Conservation (phyloP, 2,888 invertebrate genomes). For the Thera britannica region DNA sequence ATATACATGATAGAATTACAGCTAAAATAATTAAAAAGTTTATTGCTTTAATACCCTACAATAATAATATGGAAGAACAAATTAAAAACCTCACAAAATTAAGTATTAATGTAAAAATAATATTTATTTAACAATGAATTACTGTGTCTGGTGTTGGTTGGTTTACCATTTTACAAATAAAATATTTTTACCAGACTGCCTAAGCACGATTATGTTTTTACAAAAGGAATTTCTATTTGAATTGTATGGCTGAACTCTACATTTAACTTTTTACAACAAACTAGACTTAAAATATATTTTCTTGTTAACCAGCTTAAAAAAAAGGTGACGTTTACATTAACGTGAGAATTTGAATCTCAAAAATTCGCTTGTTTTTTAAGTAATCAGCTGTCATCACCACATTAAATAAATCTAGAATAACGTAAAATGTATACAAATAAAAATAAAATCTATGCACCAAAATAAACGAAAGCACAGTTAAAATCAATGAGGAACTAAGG, state of each 20-base stretch:
- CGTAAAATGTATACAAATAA: slow-evolving; percentile 13
- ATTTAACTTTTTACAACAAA: not conserved
- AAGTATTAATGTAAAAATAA: not conserved
- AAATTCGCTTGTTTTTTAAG: not conserved
- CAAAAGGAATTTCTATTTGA: too few species aligned
- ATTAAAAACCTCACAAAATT: slow-evolving; percentile 7
- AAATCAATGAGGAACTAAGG: not conserved
- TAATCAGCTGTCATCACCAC: not conserved
- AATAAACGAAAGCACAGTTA: slow-evolving; percentile 54
- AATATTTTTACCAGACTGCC: not conserved
- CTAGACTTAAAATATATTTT: not conserved
- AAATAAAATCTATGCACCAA: slow-evolving; percentile 54
- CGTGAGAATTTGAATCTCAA: not conserved
- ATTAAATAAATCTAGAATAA: slow-evolving; percentile 3
- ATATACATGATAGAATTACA: slow-evolving; percentile 53
- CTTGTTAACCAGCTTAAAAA: not conserved
- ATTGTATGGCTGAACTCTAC: not conserved
- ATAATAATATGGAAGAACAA: slow-evolving; percentile 29
- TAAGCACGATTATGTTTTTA: too few species aligned
- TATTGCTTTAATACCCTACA: slow-evolving; percentile 73
- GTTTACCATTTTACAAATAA: not conserved
- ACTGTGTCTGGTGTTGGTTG: not conserved
- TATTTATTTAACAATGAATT: not conserved
- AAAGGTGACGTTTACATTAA: not conserved
- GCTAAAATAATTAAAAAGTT: slow-evolving; percentile 63